Evolutionary conservation across 2,888 invertebrate genomes (phyloP).

Genomic region (Tholera decimalis): DNA sequence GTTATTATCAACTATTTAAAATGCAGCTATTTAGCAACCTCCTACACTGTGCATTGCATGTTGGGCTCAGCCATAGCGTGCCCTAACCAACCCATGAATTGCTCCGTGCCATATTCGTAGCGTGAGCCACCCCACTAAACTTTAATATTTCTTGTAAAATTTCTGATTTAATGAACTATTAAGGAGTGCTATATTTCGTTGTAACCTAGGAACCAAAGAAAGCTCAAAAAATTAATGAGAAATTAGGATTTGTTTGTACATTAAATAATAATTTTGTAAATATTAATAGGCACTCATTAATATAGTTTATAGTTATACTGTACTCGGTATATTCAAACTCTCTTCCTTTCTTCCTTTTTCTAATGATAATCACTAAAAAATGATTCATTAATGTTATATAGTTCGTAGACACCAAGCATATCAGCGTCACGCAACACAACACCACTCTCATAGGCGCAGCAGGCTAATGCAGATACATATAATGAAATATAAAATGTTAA

Average conservation of each 20-base stretch:
- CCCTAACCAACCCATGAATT: conserved; percentile 47
- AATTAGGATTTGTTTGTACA: background rate
- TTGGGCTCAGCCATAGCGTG: conserved; percentile 36
- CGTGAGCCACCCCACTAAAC: conserved; percentile 60
- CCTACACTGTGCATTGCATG: conserved; percentile 51
- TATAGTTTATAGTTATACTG: too few relatives aligned
- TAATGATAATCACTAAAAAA: too few relatives aligned
- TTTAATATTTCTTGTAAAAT: conserved; percentile 64
- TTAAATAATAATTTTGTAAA: background rate
- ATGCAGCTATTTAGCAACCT: conserved; percentile 40
- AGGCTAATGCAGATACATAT: too few relatives aligned
- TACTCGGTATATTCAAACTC: too few relatives aligned
- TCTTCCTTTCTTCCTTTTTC: too few relatives aligned
- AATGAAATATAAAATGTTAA: too few relatives aligned
- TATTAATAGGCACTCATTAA: background rate
- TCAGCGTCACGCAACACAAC: too few relatives aligned
- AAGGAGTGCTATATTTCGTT: conserved; percentile 52
- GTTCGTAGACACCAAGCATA: too few relatives aligned
- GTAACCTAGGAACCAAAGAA: conserved; percentile 48
- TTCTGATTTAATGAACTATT: conserved; percentile 67
- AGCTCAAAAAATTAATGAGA: conserved; percentile 24
- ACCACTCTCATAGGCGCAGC: too few relatives aligned
- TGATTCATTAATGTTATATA: too few relatives aligned
- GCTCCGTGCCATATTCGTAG: conserved; percentile 39
- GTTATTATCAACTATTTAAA: conserved; percentile 18